phyloP scores from a whole-genome alignment of 2,797 vertebrate species.

The Sebastes minor region DNA sequence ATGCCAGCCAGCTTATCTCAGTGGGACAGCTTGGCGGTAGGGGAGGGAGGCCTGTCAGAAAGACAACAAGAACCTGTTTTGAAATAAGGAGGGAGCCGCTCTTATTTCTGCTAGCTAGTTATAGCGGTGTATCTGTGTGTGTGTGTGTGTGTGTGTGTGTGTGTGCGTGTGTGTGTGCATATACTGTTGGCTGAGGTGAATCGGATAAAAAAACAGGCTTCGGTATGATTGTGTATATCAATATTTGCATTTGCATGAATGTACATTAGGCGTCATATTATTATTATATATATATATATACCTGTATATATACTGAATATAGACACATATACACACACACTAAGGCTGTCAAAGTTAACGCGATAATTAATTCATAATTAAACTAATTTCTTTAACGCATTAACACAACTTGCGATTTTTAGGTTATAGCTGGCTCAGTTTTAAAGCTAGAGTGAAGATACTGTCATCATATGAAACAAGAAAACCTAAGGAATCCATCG shows the following conservation, averaged over 20 bases:
- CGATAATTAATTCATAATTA: too few species aligned
- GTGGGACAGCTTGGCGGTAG: constrained; percentile 83
- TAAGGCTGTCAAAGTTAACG: too few species aligned
- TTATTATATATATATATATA: too few species aligned
- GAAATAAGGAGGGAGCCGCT: constrained; percentile 44
- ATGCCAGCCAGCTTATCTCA: constrained; percentile 93
- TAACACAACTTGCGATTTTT: too few species aligned
- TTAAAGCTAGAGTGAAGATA: too few species aligned
- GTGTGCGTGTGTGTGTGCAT: background rate
- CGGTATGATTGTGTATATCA: background rate
- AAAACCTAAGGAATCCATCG: too few species aligned
- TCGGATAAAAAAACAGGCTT: background rate
- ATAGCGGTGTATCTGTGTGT: constrained; percentile 11
- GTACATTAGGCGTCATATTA: background rate
- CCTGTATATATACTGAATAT: too few species aligned
- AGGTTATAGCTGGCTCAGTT: too few species aligned
- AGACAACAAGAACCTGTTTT: constrained; percentile 72
- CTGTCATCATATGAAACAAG: too few species aligned
- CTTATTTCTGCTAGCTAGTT: constrained; percentile 27
- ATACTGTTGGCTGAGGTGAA: background rate
- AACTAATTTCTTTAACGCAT: too few species aligned
- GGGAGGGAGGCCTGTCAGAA: constrained; percentile 58
- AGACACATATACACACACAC: fast-evolving
- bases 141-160: background rate
- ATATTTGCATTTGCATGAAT: constrained; percentile 23